These are phyloP conservation scores for Dorcus parallelipipedus DNA, from an alignment of 2,888 invertebrate genomes.

Conservation along the genomic window DNA sequence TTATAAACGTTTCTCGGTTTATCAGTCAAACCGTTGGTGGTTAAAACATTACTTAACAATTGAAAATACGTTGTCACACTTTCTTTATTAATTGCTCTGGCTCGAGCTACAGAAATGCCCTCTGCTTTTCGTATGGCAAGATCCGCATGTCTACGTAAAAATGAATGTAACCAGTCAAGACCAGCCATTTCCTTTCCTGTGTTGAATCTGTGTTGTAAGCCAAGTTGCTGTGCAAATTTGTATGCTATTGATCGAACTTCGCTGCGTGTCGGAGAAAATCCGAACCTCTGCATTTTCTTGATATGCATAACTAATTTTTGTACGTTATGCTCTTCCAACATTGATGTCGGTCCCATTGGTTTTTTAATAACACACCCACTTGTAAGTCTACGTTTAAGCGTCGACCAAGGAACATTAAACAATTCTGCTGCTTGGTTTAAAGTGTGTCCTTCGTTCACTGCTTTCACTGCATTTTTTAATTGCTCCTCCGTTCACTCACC, in stretches of 20 bases:
- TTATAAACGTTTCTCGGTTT: too few species aligned
- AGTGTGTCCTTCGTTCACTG: constrained; percentile 2
- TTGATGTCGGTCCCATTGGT: neutral
- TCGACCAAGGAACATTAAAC: constrained; percentile 4
- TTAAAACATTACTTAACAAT: too few species aligned
- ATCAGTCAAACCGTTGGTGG: too few species aligned
- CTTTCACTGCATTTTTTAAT: neutral
- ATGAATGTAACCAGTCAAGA: neutral
- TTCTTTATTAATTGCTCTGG: constrained; percentile 32
- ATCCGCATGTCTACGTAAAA: neutral
- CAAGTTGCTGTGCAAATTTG: neutral
- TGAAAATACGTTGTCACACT: too few species aligned
- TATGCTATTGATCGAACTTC: neutral
- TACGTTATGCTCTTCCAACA: neutral
- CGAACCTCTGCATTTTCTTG: neutral
- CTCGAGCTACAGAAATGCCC: neutral
- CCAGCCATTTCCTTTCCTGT: neutral
- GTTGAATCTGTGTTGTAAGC: neutral
- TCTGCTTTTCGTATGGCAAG: neutral
- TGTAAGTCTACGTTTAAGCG: constrained; percentile 4
- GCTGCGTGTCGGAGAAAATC: constrained; percentile 29
- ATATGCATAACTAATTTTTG: neutral
- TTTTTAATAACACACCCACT: constrained; percentile 11
- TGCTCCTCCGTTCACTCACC: constrained; percentile 2
- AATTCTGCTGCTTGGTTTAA: constrained; percentile 1